Evolutionary conservation across 2,113 vertebrate species (phyloP).

Genomic region (Sula dactylatra): DNA sequence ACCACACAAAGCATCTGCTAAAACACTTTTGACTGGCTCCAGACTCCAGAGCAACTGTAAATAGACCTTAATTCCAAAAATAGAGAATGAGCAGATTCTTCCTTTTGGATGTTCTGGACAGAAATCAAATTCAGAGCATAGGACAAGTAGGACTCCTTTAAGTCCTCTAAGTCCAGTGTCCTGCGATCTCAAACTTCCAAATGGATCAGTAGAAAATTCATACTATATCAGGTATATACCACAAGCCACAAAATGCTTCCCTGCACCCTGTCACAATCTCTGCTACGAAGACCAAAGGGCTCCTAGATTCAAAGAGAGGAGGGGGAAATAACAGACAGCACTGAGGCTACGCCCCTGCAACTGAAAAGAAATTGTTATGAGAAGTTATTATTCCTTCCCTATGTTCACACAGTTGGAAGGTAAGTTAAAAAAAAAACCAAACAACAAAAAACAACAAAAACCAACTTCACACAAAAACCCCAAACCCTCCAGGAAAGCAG

Average conservation of each 20-base stretch:
- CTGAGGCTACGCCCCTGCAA: fast-evolving
- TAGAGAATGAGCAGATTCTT: slow-evolving; percentile 29
- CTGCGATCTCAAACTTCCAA: background rate
- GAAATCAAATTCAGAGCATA: background rate
- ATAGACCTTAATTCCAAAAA: slow-evolving; percentile 15
- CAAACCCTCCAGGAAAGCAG: background rate
- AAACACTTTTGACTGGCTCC: slow-evolving; percentile 7
- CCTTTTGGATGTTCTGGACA: background rate
- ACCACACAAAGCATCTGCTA: slow-evolving; percentile 43
- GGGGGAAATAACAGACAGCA: background rate
- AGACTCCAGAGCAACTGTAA: slow-evolving; percentile 11
- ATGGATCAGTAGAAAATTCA: background rate
- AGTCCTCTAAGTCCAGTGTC: background rate
- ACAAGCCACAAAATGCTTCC: background rate
- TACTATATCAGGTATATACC: background rate
- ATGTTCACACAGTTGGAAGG: background rate
- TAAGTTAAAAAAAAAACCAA: background rate
- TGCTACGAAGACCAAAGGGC: background rate
- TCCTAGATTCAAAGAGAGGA: background rate
- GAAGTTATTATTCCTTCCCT: background rate
- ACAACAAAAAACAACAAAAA: background rate
- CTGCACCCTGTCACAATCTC: background rate
- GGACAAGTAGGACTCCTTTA: background rate
- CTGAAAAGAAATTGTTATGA: background rate
- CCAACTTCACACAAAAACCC: fast-evolving